Percentiles rank a stretch among this genome's conserved stretches.
phyloP scores from a whole-genome alignment of 1,140 invertebrate species.

The Latrodectus geometricus region DNA sequence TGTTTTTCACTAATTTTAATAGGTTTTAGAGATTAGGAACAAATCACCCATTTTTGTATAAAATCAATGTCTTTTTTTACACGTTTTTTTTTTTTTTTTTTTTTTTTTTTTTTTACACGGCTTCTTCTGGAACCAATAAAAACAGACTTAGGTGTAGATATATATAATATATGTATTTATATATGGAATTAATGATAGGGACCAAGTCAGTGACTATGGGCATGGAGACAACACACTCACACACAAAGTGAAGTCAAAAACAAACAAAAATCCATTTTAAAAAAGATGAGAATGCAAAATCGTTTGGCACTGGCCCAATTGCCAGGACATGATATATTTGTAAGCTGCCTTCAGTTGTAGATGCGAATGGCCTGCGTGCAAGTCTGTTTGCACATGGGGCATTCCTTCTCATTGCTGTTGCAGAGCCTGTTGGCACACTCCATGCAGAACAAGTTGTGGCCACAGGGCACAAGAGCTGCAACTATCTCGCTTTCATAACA shows the following conservation, averaged over 20 bases:
- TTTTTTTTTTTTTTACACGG: too few relatives aligned
- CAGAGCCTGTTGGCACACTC: constrained; percentile 88
- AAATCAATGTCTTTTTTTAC: too few relatives aligned
- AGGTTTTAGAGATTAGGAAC: too few relatives aligned
- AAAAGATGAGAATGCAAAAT: constrained; percentile 55
- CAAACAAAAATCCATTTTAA: constrained; percentile 25
- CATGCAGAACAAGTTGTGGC: constrained; percentile 93
- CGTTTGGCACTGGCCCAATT: constrained; percentile 47
- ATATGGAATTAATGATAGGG: constrained; percentile 50
- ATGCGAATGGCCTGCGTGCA: constrained; percentile 86
- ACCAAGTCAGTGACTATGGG: constrained; percentile 43
- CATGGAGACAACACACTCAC: constrained; percentile 45
- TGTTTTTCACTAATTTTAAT: too few relatives aligned
- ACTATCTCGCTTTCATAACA: constrained; percentile 88
- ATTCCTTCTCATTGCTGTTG: constrained; percentile 72
- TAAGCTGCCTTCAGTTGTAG: constrained; percentile 65
- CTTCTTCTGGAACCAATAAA: too few relatives aligned
- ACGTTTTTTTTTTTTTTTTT: too few relatives aligned
- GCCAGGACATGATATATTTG: constrained; percentile 30
- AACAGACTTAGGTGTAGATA: too few relatives aligned
- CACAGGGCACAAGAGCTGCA: constrained; percentile 90
- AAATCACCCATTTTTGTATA: too few relatives aligned
- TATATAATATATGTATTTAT: constrained; percentile 11
- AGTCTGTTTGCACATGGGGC: constrained; percentile 83
- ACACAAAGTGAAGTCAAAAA: constrained; percentile 37